These are phyloP conservation scores for Thaumetopoea pityocampa DNA, from an alignment of 1,140 invertebrate genomes.

Conservation along the genomic window DNA sequence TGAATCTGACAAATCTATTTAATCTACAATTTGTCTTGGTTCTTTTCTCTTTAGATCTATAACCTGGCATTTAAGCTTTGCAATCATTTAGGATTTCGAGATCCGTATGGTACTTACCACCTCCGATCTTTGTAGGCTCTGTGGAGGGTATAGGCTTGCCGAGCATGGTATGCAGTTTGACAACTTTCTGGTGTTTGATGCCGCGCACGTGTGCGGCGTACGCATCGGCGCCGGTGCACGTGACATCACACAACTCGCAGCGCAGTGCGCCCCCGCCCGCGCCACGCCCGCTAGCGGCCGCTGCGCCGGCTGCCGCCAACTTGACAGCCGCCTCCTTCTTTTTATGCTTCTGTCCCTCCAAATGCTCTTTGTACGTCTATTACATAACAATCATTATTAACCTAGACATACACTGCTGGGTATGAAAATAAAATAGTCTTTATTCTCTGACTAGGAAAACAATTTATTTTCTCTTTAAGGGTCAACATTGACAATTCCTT, in stretches of 20 bases:
- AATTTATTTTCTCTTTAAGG: too few relatives aligned
- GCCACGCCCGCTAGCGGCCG: slow-evolving; percentile 45
- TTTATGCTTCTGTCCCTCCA: slow-evolving; percentile 99
- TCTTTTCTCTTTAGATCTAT: too few relatives aligned
- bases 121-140: slow-evolving; percentile 89
- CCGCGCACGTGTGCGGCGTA: slow-evolving; percentile 98
- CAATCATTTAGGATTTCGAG: neutral
- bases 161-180: slow-evolving; percentile 96
- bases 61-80: too few relatives aligned
- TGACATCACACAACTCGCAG: slow-evolving; percentile 97
- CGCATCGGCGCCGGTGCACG: slow-evolving; percentile 97
- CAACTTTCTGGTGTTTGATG: slow-evolving; percentile 98
- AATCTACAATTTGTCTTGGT: too few relatives aligned
- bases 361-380: slow-evolving; percentile 97
- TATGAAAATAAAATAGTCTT: too few relatives aligned
- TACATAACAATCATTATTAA: slow-evolving; percentile 10
- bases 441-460: too few relatives aligned
- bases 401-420: too few relatives aligned
- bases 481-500: too few relatives aligned
- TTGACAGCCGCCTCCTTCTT: slow-evolving; percentile 96
- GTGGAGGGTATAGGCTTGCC: slow-evolving; percentile 98
- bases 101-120: slow-evolving; percentile 34
- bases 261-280: slow-evolving; percentile 83
- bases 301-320: slow-evolving; percentile 77
- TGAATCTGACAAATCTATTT: too few relatives aligned